Base-by-base conservation (phyloP, 2,113 vertebrate genomes). In the Bubo bubo region DNA sequence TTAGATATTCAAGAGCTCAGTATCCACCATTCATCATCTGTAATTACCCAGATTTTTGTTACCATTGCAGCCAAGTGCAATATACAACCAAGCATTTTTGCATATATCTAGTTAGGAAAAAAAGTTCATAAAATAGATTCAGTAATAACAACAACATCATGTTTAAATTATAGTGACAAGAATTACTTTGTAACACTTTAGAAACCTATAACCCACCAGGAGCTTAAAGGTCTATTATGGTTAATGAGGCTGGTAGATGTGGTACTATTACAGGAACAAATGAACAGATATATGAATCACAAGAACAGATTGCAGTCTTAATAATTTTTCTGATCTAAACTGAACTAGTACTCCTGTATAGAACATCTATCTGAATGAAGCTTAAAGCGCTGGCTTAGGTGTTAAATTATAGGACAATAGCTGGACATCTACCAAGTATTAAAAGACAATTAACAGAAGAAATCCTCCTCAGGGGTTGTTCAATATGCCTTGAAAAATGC, bases 161-260 rank as follows among this genome's bases (percentile, higher is more conserved):
- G 79, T 93, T 97, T 97, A 97, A 98, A 98, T 97, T 91, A 96
- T 86, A 94, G 80, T 93, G 96, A 97, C 96, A 95, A 75, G 81
- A 97, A 98, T 96, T 95, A 94, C 84, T 97, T 85, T 86, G 77
- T 91, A 96, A 95, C 84, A 83, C 81, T 97, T 97, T 95, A 80
- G 90, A 93, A 97, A 95, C 89, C 85, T 64, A 94, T 95, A 98
- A 97, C 62, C 84, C 96, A 95, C 84, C 79, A 93, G 86, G 88
- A 95, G 74, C 82, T 97, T 93, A 97, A 97, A 98, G 89, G 90
- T 97, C 94, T 97, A 94, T 97, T 97, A 98, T 56, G 76, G 76
- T 93, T 97, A 98, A 98, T 94, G 96, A 97, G 79, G 64, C 95
- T 34, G 28, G 77, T 93, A 83, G 94, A 94, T 43, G 55, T 77